Evolutionary conservation across 1,140 invertebrate genomes (phyloP), one percentile per base, ranked within the genome.

Genomic region (Phocides pigmalion): DNA sequence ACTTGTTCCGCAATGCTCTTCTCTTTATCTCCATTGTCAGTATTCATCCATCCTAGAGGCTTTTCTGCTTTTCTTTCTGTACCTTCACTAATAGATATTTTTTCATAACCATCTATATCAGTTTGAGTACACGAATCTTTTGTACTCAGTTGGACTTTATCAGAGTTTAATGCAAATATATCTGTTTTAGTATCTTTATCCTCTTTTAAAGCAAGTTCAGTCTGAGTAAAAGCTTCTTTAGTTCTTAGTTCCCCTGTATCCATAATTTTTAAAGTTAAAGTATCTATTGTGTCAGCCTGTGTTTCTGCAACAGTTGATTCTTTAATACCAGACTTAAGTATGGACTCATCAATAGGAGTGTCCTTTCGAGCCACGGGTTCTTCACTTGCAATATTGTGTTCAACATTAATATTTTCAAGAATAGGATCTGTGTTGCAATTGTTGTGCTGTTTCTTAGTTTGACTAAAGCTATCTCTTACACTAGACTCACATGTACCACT

Each of bases 1-100:
- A 96, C 95, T 88, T 96, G 95, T 46, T 96, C 95, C 32, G 93
- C 93, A 71, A 96, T 93, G 80, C 92, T 94, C 47, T 92, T 92
- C 49, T 88, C 80, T 32, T 89, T 79, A 19, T 87, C 82, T 25
- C 76, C 75, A 62, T 79, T 79, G n/a, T 74, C 64, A 51, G 41
- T 44, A 4, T 64, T 32, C 9, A 11, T 50, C 76, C 76, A 79
- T 3, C 62, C 70, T 49, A 47, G 17, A 22, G 17, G 0, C 4
- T 61, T 39, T 11, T 61, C 19, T 49, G 3, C 2, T 12, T 37
- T 19, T 19, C 12, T 46, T 20, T 9, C 14, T 37, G 16, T 9
- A 37, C 1, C 28, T 12, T 46, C 8, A 15, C 14, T 3, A 35
- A 5, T n/a, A 25, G 15, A 11, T 6, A 72, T 51, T 50, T 71